Conservation (phyloP, 2,113 vertebrate species). For the Pipa parva region DNA sequence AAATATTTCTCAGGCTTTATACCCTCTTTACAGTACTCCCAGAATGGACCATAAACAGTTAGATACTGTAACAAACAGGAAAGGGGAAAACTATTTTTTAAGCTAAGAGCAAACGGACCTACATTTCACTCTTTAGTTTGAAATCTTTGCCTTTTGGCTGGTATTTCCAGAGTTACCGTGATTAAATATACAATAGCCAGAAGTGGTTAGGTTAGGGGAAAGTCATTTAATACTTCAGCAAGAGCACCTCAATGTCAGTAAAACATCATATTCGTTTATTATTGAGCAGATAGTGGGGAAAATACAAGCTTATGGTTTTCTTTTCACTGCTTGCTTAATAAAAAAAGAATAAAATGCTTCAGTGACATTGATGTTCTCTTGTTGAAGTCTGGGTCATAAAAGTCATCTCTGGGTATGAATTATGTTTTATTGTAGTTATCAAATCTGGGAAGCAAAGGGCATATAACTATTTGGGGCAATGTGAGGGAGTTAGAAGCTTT, state of each 20-base stretch:
- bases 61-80: too few species aligned
- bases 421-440: background rate
- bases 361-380: background rate
- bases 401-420: background rate
- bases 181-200: too few species aligned
- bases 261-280: background rate
- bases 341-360: slow-evolving; percentile 1
- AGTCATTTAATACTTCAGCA: background rate
- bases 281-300: background rate
- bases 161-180: too few species aligned
- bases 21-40: too few species aligned
- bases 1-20: too few species aligned
- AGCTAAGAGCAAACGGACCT: too few species aligned
- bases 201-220: background rate
- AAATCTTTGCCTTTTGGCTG: too few species aligned
- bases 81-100: too few species aligned
- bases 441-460: background rate
- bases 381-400: background rate
- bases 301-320: background rate
- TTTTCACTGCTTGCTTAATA: background rate
- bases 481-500: background rate
- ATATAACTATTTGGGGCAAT: background rate
- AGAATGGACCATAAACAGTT: too few species aligned
- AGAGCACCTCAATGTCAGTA: background rate
- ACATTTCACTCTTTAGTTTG: too few species aligned